phyloP scores from a whole-genome alignment of 2,113 vertebrate genomes.

The Megaleporinus macrocephalus region DNA sequence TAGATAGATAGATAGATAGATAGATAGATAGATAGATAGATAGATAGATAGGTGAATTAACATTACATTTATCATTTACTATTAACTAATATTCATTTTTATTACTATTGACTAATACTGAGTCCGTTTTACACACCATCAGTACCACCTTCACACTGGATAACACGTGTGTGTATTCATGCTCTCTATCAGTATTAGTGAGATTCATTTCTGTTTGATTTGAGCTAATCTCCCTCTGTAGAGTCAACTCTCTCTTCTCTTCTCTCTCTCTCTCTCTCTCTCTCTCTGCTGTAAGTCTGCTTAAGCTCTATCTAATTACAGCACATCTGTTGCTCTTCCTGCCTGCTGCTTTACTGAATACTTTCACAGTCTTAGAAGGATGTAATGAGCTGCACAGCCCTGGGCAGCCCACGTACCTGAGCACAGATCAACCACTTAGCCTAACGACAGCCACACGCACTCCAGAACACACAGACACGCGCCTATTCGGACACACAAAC shows the following conservation, averaged over 20 bases:
- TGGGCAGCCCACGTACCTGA: slow-evolving; percentile 74
- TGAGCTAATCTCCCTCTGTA: slow-evolving; percentile 45
- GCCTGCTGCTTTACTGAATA: slow-evolving; percentile 82
- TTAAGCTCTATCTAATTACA: slow-evolving; percentile 83
- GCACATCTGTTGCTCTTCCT: slow-evolving; percentile 84
- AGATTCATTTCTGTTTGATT: slow-evolving; percentile 36
- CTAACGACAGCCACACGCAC: slow-evolving; percentile 53
- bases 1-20: too few species aligned
- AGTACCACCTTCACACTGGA: neutral
- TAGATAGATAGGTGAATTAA: too few species aligned
- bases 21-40: too few species aligned
- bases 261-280: slow-evolving; percentile 70
- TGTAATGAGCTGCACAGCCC: slow-evolving; percentile 78
- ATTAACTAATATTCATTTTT: too few species aligned
- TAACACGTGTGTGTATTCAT: slow-evolving; percentile 7
- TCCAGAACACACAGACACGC: slow-evolving; percentile 32
- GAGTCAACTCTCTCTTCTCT: too few species aligned
- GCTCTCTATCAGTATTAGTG: slow-evolving; percentile 23
- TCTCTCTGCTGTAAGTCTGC: slow-evolving; percentile 79
- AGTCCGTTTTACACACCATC: too few species aligned
- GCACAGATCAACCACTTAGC: slow-evolving; percentile 75
- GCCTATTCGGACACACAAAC: slow-evolving; percentile 42
- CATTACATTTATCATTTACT: too few species aligned
- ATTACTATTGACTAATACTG: too few species aligned
- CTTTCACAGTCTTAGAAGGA: slow-evolving; percentile 77